Percentiles rank a stretch among this genome's conserved stretches.
Evolutionary conservation across 1,140 invertebrate genomes (phyloP).

Genomic region (Caenorhabditis inopinata): DNA sequence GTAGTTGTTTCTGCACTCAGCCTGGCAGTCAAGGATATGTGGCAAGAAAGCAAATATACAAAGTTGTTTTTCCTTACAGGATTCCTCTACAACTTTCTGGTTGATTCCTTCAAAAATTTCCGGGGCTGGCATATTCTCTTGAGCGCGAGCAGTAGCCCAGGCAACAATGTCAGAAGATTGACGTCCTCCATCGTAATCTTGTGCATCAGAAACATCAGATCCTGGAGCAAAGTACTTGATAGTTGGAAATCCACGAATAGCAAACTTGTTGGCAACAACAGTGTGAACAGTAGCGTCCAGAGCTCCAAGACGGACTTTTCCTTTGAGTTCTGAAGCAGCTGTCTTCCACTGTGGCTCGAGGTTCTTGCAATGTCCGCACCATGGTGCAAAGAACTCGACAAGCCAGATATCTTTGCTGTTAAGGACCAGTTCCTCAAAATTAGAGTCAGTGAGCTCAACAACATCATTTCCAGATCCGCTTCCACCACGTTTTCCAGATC

Average conservation of each 20-base stretch:
- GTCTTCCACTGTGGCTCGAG: slow-evolving; percentile 89
- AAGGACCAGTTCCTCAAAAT: slow-evolving; percentile 86
- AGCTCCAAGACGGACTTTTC: slow-evolving; percentile 87
- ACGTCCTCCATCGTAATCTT: slow-evolving; percentile 80
- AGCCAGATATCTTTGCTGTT: slow-evolving; percentile 71
- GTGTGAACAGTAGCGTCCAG: slow-evolving; percentile 90
- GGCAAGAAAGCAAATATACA: slow-evolving; percentile 92
- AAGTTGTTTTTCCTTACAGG: slow-evolving; percentile 64
- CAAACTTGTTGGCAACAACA: slow-evolving; percentile 73
- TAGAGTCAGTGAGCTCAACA: slow-evolving; percentile 86
- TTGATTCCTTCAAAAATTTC: slow-evolving; percentile 77
- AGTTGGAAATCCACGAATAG: slow-evolving; percentile 88
- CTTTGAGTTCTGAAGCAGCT: slow-evolving; percentile 89
- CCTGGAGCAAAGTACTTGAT: slow-evolving; percentile 91
- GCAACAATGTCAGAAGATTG: slow-evolving; percentile 82
- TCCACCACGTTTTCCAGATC: slow-evolving; percentile 54
- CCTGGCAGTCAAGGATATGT: slow-evolving; percentile 94
- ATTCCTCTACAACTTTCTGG: slow-evolving; percentile 53
- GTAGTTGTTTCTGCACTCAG: slow-evolving; percentile 87
- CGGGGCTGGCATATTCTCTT: slow-evolving; percentile 83
- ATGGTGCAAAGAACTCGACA: slow-evolving; percentile 67
- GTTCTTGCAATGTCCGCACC: slow-evolving; percentile 94
- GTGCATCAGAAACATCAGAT: slow-evolving; percentile 77
- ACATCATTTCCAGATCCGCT: slow-evolving; percentile 71
- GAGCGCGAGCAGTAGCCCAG: slow-evolving; percentile 80